A percentile compares a stretch with the other conserved stretches of the same genome.
phyloP scores from a whole-genome alignment of 2,113 vertebrate genomes.

The Protobothrops mucrosquamatus region DNA sequence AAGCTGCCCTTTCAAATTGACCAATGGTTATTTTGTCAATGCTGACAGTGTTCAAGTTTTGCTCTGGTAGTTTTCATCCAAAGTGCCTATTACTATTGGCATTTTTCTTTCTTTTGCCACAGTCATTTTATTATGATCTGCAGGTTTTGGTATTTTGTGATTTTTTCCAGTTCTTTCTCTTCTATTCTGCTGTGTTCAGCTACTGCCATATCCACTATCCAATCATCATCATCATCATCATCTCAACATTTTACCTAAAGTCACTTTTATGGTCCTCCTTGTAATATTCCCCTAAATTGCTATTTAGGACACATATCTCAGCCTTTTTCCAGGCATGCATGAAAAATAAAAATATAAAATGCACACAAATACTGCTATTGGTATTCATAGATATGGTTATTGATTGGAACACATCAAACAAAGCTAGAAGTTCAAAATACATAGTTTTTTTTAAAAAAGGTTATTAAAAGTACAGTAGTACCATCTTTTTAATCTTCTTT shows the following conservation, averaged over 20 bases:
- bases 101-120: background rate
- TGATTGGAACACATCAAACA: background rate
- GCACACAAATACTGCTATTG: background rate
- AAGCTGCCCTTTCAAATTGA: background rate
- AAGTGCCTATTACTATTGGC: background rate
- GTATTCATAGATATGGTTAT: background rate
- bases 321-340: background rate
- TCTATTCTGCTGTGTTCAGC: background rate
- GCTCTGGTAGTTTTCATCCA: background rate
- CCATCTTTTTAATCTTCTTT: background rate
- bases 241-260: background rate
- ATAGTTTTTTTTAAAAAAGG: background rate
- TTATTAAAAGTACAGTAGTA: background rate
- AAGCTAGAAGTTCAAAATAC: background rate
- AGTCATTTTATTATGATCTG: background rate
- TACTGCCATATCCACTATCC: background rate
- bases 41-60: background rate
- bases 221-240: background rate
- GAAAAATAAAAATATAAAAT: background rate
- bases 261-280: background rate
- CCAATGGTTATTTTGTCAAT: background rate
- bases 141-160: background rate
- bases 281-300: background rate
- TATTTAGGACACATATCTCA: background rate
- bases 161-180: background rate